phyloP scores from a whole-genome alignment of 2,888 invertebrate genomes.

The Agrilus biguttatus region DNA sequence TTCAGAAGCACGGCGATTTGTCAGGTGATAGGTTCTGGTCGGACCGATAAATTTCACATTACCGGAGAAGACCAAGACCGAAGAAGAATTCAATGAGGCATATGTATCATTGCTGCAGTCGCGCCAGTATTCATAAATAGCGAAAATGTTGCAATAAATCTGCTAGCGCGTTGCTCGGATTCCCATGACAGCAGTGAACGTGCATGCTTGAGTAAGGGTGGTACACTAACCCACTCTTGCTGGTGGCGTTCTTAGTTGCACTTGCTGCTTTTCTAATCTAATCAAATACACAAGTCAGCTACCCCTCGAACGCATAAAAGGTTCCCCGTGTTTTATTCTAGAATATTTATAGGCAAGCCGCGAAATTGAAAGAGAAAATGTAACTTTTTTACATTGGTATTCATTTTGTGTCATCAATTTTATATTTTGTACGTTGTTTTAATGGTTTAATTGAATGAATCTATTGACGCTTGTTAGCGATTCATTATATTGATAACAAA shows the following conservation, averaged over 20 bases:
- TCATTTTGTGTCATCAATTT: too few relatives aligned
- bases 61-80: too few relatives aligned
- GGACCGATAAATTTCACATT: slow-evolving; percentile 5
- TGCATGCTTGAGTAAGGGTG: slow-evolving; percentile 20
- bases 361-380: too few relatives aligned
- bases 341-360: too few relatives aligned
- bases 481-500: too few relatives aligned
- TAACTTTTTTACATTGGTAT: too few relatives aligned
- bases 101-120: slow-evolving; percentile 27
- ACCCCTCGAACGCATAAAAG: background rate
- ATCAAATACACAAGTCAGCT: too few relatives aligned
- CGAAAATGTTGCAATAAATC: slow-evolving; percentile 29
- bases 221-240: slow-evolving; percentile 14
- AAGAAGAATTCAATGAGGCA: slow-evolving; percentile 6
- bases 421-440: too few relatives aligned
- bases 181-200: slow-evolving; percentile 28
- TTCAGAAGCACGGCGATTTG: slow-evolving; percentile 3
- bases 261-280: too few relatives aligned
- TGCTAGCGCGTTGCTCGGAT: slow-evolving; percentile 25
- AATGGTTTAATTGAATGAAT: too few relatives aligned
- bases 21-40: slow-evolving; percentile 6
- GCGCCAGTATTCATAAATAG: slow-evolving; percentile 30
- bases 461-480: too few relatives aligned
- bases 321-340: background rate
- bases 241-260: background rate